Base-by-base conservation (phyloP, 1,140 invertebrate species). In the Musca domestica region DNA sequence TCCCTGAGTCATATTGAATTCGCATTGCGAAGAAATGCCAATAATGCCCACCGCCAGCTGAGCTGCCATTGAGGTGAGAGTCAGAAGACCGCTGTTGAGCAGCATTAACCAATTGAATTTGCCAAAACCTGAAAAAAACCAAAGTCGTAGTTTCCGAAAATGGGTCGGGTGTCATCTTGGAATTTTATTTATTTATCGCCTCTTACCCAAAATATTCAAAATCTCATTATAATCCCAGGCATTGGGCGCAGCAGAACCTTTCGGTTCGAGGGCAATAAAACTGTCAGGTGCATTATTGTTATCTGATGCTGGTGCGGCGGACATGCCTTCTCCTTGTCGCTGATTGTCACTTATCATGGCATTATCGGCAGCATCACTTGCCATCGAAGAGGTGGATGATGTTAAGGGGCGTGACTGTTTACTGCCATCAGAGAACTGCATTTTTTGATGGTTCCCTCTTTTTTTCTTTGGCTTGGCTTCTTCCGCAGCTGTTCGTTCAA, bases 51-150 rank as follows among this genome's bases (percentile, higher is more conserved):
- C 74, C 5, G 72, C 64, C 17, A 75, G 74, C 34, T 78, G 74
- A n/a, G 73, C 74, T 7, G 72, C 74, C 17, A 81, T 70, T 3
- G 78, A 73, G 1, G 73, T 75, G 17, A 82, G 74, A 7, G 76
- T 78, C 47, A 80, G 14, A 0, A 80, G 64, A 1, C 77, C 77
- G 68, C 75, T 77, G 15, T 77, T 74, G n/a, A 86, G 69, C 14
- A 87, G 74, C 6, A 87, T 71, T 1, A 85, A 67, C 74, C 85
- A 82, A 74, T 87, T 86, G 49, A 86, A 85, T 72, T 85, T 86
- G 4, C 86, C 86, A 71, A 86, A 87, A 69, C 85, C 69, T 70
- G 17, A 41, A 20, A 5, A 17, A 41, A 61, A 61, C 6, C 17
- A 61, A 61, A 34, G 9, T n/a, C n/a, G 1, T 0, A 61, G 10